phyloP scores from a whole-genome alignment of 1,140 invertebrate species.

The Drosophila tropicalis region DNA sequence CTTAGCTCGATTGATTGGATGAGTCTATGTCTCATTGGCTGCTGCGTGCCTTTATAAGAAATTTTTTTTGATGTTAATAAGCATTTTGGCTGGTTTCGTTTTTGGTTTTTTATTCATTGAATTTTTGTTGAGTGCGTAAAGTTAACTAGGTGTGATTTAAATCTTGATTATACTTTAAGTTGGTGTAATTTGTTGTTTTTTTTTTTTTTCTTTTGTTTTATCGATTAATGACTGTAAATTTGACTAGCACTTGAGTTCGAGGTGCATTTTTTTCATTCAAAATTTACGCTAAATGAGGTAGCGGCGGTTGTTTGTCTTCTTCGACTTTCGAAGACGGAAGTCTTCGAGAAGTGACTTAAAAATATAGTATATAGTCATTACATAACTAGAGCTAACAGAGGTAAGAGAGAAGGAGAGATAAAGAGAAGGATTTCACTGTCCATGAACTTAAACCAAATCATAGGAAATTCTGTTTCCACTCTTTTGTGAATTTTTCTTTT shows the following conservation, averaged over 20 bases:
- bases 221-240: constrained; percentile 54
- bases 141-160: constrained; percentile 60
- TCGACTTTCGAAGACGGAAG: constrained; percentile 23
- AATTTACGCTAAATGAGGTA: constrained; percentile 79
- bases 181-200: constrained; percentile 12
- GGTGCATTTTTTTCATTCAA: constrained; percentile 37
- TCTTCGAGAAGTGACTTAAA: constrained; percentile 48
- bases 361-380: constrained; percentile 28
- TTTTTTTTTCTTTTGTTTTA: constrained; percentile 1
- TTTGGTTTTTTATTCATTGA: constrained; percentile 35
- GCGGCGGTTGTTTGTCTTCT: constrained; percentile 57
- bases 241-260: constrained; percentile 51
- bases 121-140: constrained; percentile 49
- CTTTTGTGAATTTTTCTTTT: background rate
- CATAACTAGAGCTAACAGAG: constrained; percentile 11
- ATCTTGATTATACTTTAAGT: constrained; percentile 43
- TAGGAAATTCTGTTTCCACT: background rate
- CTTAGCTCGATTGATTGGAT: constrained; percentile 32
- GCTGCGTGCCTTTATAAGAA: constrained; percentile 30
- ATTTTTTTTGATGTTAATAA: background rate
- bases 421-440: too few relatives aligned
- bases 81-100: constrained; percentile 28
- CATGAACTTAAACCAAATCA: too few relatives aligned
- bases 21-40: background rate
- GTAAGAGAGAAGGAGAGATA: background rate